Conservation (phyloP, 2,113 vertebrate species). For the Epinephelus cyanopodus region DNA sequence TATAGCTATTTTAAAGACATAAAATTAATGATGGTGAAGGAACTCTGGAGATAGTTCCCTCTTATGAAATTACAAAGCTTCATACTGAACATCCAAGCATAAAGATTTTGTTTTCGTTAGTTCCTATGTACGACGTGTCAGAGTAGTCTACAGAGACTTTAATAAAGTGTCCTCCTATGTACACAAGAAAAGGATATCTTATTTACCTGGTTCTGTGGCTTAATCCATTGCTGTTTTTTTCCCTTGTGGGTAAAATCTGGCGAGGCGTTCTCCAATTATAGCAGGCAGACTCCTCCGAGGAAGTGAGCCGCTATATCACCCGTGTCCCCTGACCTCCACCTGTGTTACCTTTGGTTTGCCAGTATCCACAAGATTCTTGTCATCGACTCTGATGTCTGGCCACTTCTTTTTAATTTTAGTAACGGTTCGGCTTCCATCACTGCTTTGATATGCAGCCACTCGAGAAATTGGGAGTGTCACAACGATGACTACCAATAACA, state of each 20-base stretch:
- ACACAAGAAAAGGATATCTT: background rate
- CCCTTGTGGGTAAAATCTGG: background rate
- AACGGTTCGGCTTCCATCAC: background rate
- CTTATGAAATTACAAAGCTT: background rate
- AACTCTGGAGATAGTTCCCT: background rate
- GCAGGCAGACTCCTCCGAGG: background rate
- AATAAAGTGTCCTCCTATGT: background rate
- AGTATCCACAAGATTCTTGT: background rate
- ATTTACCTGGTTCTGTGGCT: background rate
- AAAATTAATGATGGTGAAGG: background rate
- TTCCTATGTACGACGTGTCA: background rate
- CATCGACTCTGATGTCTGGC: background rate
- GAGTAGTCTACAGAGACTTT: background rate
- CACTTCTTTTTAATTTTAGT: constrained; percentile 1
- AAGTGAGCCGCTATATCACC: background rate
- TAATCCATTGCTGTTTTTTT: background rate
- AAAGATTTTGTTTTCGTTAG: background rate
- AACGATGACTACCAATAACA: constrained; percentile 8
- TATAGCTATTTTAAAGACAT: background rate
- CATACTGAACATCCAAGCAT: background rate
- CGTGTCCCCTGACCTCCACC: background rate
- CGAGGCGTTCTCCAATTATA: background rate
- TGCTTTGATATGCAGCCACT: constrained; percentile 4
- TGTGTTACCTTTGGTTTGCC: background rate
- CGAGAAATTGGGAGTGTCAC: constrained; percentile 2